These are phyloP conservation scores for Muraenolepis orangiensis DNA, from an alignment of 2,797 vertebrate species.

Conservation along the genomic window DNA sequence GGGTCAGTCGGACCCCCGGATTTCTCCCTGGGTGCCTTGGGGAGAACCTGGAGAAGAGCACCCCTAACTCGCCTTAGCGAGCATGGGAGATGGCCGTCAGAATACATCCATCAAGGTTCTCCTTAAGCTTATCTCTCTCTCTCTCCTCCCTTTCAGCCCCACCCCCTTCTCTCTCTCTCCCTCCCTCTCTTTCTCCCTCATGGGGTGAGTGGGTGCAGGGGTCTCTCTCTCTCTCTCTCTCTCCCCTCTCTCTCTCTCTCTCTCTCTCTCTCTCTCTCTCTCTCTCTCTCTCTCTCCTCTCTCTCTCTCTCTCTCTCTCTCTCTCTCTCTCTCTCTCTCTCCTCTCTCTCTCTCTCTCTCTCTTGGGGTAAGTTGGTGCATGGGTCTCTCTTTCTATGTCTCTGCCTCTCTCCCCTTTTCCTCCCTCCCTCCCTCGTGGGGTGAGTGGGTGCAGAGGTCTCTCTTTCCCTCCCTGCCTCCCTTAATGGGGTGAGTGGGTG, in stretches of 20 bases:
- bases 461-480: constrained; percentile 54
- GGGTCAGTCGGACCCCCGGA: constrained; percentile 61
- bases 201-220: no score
- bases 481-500: constrained; percentile 11
- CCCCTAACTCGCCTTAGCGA: constrained; percentile 69
- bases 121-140: constrained; percentile 61
- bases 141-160: constrained; percentile 55
- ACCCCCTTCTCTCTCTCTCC: constrained; percentile 54
- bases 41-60: constrained; percentile 54
- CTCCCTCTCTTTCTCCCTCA: constrained; percentile 58
- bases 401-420: constrained; percentile 59
- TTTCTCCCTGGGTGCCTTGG: constrained; percentile 39
- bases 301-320: constrained; percentile 55
- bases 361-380: no score
- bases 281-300: constrained; percentile 52
- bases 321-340: constrained; percentile 51
- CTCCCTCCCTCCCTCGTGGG: constrained; percentile 50
- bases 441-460: constrained; percentile 29
- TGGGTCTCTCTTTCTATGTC: constrained; percentile 51
- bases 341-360: constrained; percentile 54
- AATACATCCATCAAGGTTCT: constrained; percentile 77
- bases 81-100: constrained; percentile 77
- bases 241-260: constrained; percentile 53
- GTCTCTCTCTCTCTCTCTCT: constrained; percentile 53
- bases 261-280: constrained; percentile 54